Evolutionary conservation across 2,797 vertebrate genomes (phyloP).

Genomic region (Peromyscus aztecus): DNA sequence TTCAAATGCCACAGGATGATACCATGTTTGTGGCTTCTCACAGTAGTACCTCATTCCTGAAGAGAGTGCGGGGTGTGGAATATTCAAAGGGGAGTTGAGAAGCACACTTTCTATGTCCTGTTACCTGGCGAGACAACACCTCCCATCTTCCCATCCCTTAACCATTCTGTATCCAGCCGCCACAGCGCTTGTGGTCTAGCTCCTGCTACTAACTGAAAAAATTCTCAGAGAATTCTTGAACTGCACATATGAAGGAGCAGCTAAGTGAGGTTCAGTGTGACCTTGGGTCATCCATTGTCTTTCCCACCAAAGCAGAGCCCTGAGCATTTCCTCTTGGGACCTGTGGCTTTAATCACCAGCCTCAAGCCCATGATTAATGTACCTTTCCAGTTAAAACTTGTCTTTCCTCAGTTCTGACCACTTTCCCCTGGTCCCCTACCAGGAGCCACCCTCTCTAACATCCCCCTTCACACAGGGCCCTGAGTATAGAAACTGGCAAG

Average conservation of each 20-base stretch:
- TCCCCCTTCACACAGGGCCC: background rate
- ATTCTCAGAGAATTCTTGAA: background rate
- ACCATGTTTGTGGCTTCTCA: background rate
- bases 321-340: background rate
- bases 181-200: background rate
- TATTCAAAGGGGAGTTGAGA: background rate
- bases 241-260: background rate
- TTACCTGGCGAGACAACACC: background rate
- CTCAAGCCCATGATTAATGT: fast-evolving
- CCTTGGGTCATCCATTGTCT: background rate
- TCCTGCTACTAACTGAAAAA: background rate
- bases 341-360: background rate
- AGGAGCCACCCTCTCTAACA: background rate
- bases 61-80: background rate
- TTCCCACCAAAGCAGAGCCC: background rate
- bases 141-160: background rate
- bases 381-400: background rate
- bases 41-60: background rate
- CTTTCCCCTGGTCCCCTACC: background rate
- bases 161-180: background rate
- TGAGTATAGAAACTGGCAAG: background rate
- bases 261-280: fast-evolving
- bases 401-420: background rate
- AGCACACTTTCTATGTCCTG: background rate
- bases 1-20: background rate